phyloP scores from a whole-genome alignment of 1,140 invertebrate species.

The Drosophila melanica region DNA sequence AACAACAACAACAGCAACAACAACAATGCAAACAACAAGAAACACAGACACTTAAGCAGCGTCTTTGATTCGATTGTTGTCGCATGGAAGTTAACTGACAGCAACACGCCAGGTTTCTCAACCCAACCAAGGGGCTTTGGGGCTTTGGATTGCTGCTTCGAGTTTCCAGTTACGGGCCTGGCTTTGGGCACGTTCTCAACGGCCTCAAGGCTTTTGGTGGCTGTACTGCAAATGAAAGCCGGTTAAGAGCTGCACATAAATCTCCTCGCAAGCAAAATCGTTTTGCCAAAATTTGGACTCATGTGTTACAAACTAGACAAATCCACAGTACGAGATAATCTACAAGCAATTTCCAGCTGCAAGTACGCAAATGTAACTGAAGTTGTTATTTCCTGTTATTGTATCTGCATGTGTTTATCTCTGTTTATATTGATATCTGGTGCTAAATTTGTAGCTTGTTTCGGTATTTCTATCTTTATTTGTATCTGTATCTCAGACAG shows the following conservation, averaged over 20 bases:
- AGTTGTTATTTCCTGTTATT: neutral
- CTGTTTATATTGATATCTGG: too few relatives aligned
- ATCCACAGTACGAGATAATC: conserved; percentile 7
- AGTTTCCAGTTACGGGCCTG: neutral
- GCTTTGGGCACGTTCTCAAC: neutral
- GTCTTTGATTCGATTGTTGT: conserved; percentile 17
- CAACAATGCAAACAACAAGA: neutral
- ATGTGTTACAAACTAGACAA: conserved; percentile 7
- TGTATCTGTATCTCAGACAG: neutral
- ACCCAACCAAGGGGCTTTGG: neutral
- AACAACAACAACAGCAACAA: conserved; percentile 9
- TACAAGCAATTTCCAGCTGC: conserved; percentile 5
- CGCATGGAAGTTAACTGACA: conserved; percentile 13
- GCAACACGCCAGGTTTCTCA: conserved; percentile 6
- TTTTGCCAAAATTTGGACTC: conserved; percentile 11
- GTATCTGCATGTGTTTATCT: neutral
- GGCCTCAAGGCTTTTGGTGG: neutral
- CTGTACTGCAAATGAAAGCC: conserved; percentile 15
- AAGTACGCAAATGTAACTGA: neutral
- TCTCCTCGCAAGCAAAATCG: neutral
- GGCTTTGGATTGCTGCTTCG: neutral
- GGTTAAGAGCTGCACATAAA: conserved; percentile 16
- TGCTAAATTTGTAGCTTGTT: too few relatives aligned
- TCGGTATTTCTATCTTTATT: neutral
- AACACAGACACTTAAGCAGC: conserved; percentile 4